Evolutionary conservation across 2,113 vertebrate genomes (phyloP), one percentile per base, ranked within the genome.

Genomic region (Xenopus borealis): DNA sequence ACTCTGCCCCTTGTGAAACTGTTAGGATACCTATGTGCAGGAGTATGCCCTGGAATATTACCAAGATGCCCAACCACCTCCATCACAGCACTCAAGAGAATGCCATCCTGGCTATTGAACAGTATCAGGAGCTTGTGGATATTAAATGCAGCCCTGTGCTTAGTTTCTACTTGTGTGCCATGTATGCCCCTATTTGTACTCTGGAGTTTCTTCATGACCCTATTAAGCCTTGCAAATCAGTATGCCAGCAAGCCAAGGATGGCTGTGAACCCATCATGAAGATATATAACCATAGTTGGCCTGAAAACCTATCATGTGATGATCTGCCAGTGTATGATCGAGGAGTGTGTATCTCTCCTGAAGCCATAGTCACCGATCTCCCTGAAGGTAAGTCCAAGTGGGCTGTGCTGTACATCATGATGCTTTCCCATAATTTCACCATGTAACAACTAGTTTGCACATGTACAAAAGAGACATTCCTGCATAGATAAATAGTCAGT

Each of bases 11-110:
- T 16, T 93, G 93, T 81, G 92, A 93, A 78, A 86, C 90, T 4
- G 90, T 93, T 80, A 91, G 90, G 78, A 91, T 93, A 72, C 91
- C 89, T 75, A 90, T 94, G 92, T 94, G 93, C 72, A 67, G 83
- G 12, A 16, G 86, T 80, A 93, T 94, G 92, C 91, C 91, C 65
- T 93, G 92, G 92, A 93, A 93, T 86, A 85, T 92, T 79, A 93
- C 92, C 33, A 85, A 91, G 78, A 92, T 93, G 92, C 91, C 92
- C 80, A 93, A 93, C 80, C 92, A 93, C 84, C 88, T 93, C 72
- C 91, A 93, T 77, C 92, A 93, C 87, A 93, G 91, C 86, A 93
- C 91, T 4, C 92, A 93, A 80, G 91, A 92, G 58, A 93, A 93
- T 80, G 92, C 92, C 63, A 71, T 92, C 62, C 88, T 93, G 52